These are phyloP conservation scores for Venturia canescens DNA, from an alignment of 1,140 invertebrate species.

Conservation along the genomic window DNA sequence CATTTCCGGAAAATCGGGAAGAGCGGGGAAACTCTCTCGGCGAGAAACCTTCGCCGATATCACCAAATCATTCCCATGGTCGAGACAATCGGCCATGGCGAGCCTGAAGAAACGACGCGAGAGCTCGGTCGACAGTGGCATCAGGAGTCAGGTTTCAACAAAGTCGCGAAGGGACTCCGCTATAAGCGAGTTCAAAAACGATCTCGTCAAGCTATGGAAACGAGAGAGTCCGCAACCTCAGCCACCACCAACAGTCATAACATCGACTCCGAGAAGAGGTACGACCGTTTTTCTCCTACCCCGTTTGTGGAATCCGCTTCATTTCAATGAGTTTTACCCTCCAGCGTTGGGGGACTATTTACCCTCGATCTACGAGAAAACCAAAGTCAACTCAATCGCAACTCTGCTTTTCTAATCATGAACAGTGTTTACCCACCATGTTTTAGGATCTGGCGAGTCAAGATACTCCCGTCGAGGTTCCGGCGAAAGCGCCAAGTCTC, in stretches of 20 bases:
- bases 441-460: slow-evolving; percentile 72
- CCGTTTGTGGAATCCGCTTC: not conserved
- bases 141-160: slow-evolving; percentile 82
- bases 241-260: slow-evolving; percentile 74
- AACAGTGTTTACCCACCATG: not conserved
- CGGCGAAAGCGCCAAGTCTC: slow-evolving; percentile 80
- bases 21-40: slow-evolving; percentile 84
- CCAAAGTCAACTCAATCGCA: no score
- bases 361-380: not conserved
- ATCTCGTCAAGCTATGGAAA: slow-evolving; percentile 83
- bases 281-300: slow-evolving; percentile 31
- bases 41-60: slow-evolving; percentile 91
- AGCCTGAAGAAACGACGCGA: slow-evolving; percentile 83
- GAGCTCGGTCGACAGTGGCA: slow-evolving; percentile 89
- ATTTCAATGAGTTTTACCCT: slow-evolving; percentile 7
- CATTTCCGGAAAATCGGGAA: slow-evolving; percentile 79
- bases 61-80: slow-evolving; percentile 84
- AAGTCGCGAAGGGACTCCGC: slow-evolving; percentile 84
- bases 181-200: slow-evolving; percentile 83
- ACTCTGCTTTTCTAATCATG: no score
- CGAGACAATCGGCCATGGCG: slow-evolving; percentile 77
- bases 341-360: not conserved
- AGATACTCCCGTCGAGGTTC: slow-evolving; percentile 78
- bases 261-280: slow-evolving; percentile 71
- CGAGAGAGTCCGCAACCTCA: slow-evolving; percentile 68